phyloP scores from a whole-genome alignment of 2,797 vertebrate genomes.

The Platyrinchus mystaceus region DNA sequence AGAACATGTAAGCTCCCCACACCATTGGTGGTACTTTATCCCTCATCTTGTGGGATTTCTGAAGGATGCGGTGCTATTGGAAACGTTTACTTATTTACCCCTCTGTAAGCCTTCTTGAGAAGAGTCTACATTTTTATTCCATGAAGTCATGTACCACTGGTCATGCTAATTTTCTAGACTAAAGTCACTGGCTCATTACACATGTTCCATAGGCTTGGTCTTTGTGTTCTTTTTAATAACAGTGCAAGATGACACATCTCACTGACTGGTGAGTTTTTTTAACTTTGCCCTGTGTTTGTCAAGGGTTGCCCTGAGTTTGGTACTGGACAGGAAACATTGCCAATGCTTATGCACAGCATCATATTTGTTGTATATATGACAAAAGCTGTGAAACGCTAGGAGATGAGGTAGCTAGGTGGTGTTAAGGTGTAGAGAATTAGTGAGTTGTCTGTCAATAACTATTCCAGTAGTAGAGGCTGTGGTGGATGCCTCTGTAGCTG shows the following conservation, averaged over 20 bases:
- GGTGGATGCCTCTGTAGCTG: background rate
- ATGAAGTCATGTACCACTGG: background rate
- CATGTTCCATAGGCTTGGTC: background rate
- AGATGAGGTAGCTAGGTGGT: background rate
- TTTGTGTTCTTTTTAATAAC: background rate
- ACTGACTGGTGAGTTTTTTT: background rate
- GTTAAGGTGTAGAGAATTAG: background rate
- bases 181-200: background rate
- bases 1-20: background rate
- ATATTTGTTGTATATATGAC: background rate
- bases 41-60: background rate
- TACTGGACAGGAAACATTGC: background rate
- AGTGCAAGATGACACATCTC: background rate
- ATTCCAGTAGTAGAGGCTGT: background rate
- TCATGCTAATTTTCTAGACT: background rate
- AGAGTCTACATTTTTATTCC: background rate
- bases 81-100: background rate
- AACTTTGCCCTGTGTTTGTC: background rate
- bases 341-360: rapidly evolving
- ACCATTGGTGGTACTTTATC: background rate
- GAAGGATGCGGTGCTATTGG: background rate
- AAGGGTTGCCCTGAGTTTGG: background rate
- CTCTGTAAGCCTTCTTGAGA: background rate
- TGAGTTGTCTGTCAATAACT: background rate
- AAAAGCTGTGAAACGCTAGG: background rate